Evolutionary conservation across 2,113 vertebrate species (phyloP), one percentile per base, ranked within the genome.

Genomic region (Coptodon rendalli): DNA sequence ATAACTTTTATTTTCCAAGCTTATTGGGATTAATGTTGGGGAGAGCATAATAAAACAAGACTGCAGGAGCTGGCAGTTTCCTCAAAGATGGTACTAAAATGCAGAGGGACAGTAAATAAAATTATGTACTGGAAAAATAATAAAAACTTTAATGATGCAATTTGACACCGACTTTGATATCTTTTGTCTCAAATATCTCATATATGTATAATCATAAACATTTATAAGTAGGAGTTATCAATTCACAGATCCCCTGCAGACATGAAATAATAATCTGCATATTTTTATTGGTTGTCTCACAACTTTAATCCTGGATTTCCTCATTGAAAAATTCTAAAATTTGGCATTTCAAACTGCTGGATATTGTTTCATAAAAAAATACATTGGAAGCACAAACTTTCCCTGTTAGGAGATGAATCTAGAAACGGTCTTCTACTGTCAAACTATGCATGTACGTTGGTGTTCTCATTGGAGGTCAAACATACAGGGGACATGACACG

Each of bases 21-120:
- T 82, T 83, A 68, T 89, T 29, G 66, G 56, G 36, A 90, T 91
- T 89, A 81, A 81, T 87, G 22, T 59, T 38, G 57, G 40, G 80
- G 24, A 73, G 19, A 54, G 11, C n/a, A 19, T 61, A 19, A 71
- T 89, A 88, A 90, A 92, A 91, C 31, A 73, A 81, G 56, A 86
- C 48, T 59, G 86, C 86, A 83, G 82, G 59, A 86, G 71, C 38
- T 38, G 22, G 29, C 38, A 59, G 43, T 29, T 85, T 87, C 43
- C 45, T 45, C 43, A 79, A 56, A 61, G 36, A 76, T 24, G 22
- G 8, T 59, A 45, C n/a, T 80, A 68, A 86, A 83, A 91, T 59
- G 61, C 45, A 71, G 54, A 43, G 27, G 9, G 54, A 82, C 54
- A 80, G 45, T n/a, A 24, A 73, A 27, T 78, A 24, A 63, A 82